Evolutionary conservation across 1,140 invertebrate genomes (phyloP).

Genomic region (Drosophila asahinai): DNA sequence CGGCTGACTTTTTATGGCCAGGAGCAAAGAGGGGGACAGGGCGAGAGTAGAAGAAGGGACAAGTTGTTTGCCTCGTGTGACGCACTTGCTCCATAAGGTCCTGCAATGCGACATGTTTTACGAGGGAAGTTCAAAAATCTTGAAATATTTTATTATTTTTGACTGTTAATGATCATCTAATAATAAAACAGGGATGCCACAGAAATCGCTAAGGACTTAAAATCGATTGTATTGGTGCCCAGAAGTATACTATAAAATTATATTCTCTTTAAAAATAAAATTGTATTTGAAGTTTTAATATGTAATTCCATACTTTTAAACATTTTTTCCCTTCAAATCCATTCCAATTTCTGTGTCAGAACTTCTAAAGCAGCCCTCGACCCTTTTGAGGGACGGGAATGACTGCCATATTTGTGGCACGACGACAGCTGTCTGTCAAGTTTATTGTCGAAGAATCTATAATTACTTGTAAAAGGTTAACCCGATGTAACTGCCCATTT

Average conservation of each 20-base stretch:
- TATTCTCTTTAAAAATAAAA: no score
- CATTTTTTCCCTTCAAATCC: no score
- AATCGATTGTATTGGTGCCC: no score
- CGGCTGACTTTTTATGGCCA: constrained; percentile 28
- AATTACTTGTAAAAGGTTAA: constrained; percentile 25
- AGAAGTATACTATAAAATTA: no score
- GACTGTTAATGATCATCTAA: no score
- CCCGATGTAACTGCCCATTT: constrained; percentile 9
- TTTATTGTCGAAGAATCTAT: constrained; percentile 26
- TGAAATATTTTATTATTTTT: no score
- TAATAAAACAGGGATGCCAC: no score
- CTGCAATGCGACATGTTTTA: constrained; percentile 47
- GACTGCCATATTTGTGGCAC: not conserved
- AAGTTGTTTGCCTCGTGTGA: constrained; percentile 50
- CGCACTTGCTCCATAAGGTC: constrained; percentile 53
- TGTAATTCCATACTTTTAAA: no score
- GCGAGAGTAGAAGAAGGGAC: not conserved
- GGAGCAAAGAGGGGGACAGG: not conserved
- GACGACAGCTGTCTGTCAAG: constrained; percentile 30
- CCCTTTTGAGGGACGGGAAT: not conserved
- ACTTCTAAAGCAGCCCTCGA: constrained; percentile 9
- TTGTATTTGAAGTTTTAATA: no score
- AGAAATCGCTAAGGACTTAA: no score
- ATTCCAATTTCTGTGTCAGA: not conserved
- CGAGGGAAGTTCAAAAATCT: constrained; percentile 15